Percentiles rank a stretch among this genome's conserved stretches.
These are phyloP conservation scores for Eulemur coronatus DNA, from an alignment of 2,797 vertebrate species.

Conservation along the genomic window DNA sequence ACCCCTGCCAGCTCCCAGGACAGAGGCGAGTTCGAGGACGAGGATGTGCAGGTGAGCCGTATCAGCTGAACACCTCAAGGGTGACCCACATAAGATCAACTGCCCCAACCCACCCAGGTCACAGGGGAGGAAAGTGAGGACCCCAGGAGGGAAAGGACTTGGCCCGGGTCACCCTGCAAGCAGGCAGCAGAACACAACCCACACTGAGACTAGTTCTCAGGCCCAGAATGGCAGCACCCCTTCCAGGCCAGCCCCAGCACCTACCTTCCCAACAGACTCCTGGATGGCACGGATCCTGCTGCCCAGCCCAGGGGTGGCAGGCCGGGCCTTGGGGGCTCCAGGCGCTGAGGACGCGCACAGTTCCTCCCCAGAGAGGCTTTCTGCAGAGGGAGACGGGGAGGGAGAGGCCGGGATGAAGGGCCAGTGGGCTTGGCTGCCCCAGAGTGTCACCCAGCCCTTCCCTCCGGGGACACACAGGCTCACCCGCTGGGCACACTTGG, in stretches of 20 bases:
- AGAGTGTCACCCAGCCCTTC: fast-evolving
- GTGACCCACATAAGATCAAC: background rate
- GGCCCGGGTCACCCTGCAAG: background rate
- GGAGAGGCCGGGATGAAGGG: background rate
- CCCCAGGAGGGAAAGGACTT: background rate
- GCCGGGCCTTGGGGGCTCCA: constrained; percentile 65
- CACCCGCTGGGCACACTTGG: constrained; percentile 82
- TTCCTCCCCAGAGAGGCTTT: constrained; percentile 80
- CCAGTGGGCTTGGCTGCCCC: background rate
- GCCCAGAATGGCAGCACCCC: background rate
- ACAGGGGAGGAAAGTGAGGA: background rate
- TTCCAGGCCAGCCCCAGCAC: background rate
- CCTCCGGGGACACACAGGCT: background rate
- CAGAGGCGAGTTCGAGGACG: fast-evolving
- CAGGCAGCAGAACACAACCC: background rate
- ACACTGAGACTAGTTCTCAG: background rate
- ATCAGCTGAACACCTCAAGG: background rate
- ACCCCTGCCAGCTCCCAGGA: background rate
- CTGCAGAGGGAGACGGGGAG: constrained; percentile 49
- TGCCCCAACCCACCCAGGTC: background rate
- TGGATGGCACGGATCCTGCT: constrained; percentile 77
- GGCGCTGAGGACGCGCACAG: background rate
- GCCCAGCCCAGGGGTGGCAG: constrained; percentile 34
- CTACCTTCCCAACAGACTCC: constrained; percentile 84
- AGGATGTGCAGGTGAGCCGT: background rate